These are phyloP conservation scores for Antheraea yamamai DNA, from an alignment of 2,888 invertebrate species.

Conservation along the genomic window DNA sequence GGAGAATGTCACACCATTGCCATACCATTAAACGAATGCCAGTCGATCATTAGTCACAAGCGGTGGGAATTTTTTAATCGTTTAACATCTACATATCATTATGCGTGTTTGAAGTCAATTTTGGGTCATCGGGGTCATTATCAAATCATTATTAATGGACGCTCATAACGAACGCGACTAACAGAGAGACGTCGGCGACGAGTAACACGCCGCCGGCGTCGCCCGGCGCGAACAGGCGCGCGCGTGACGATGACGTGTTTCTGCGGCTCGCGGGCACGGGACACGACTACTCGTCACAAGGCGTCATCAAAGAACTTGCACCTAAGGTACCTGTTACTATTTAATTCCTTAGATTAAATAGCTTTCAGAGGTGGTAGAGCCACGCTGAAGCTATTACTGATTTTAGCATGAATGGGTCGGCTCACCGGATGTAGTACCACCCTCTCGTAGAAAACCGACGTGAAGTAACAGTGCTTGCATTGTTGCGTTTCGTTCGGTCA, in stretches of 20 bases:
- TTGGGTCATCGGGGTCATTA: not conserved
- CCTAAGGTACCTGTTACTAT: constrained; percentile 70
- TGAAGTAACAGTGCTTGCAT: no score
- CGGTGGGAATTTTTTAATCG: not conserved
- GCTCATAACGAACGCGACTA: constrained; percentile 39
- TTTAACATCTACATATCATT: not conserved
- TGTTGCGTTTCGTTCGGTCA: no score
- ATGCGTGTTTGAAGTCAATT: not conserved
- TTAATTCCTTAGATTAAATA: not conserved
- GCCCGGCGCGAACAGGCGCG: constrained; percentile 81
- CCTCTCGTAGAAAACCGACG: no score
- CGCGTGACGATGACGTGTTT: constrained; percentile 88
- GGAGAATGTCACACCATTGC: not conserved
- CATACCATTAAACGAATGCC: not conserved
- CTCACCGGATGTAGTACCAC: no score
- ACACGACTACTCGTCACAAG: constrained; percentile 62
- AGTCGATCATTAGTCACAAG: not conserved
- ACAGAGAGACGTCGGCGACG: constrained; percentile 56
- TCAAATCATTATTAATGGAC: not conserved
- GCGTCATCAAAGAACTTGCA: constrained; percentile 79
- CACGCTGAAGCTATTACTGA: no score
- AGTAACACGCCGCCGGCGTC: constrained; percentile 82
- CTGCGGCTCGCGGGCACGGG: constrained; percentile 86
- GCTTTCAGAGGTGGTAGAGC: no score
- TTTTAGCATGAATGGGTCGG: no score